A percentile compares a stretch with the other conserved stretches of the same genome.
These are phyloP conservation scores for Portevinia maculata DNA, from an alignment of 2,888 invertebrate genomes.

Conservation along the genomic window DNA sequence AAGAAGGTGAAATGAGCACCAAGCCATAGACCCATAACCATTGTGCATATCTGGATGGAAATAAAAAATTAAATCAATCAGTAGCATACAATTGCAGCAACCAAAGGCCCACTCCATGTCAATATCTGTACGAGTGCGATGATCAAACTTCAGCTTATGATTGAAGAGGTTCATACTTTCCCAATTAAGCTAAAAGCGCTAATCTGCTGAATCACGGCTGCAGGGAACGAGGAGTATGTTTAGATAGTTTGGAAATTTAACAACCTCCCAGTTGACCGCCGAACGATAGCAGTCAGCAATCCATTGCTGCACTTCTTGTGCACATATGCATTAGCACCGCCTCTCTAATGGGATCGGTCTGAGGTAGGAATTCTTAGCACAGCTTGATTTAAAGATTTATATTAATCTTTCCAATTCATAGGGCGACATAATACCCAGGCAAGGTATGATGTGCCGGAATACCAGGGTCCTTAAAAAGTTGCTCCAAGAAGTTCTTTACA, in stretches of 20 bases:
- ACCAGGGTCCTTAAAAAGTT: slow-evolving; percentile 76
- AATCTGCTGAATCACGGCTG: slow-evolving; percentile 97
- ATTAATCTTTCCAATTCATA: slow-evolving; percentile 89
- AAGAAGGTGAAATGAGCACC: slow-evolving; percentile 94
- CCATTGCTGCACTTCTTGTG: slow-evolving; percentile 89
- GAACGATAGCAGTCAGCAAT: slow-evolving; percentile 91
- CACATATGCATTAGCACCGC: slow-evolving; percentile 91
- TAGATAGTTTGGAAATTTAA: slow-evolving; percentile 92
- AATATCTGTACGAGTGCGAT: slow-evolving; percentile 94
- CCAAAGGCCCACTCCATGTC: slow-evolving; percentile 86
- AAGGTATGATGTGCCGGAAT: slow-evolving; percentile 90
- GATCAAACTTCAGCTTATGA: slow-evolving; percentile 94
- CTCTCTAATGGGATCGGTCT: slow-evolving; percentile 91
- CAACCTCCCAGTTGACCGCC: slow-evolving; percentile 92
- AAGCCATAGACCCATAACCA: slow-evolving; percentile 94
- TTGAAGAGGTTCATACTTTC: slow-evolving; percentile 89
- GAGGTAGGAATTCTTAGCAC: background rate
- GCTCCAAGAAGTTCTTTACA: slow-evolving; percentile 81
- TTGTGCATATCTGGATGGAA: slow-evolving; percentile 95
- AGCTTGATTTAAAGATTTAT: background rate
- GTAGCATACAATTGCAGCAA: background rate
- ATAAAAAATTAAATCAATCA: slow-evolving; percentile 84
- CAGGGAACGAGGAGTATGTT: slow-evolving; percentile 93
- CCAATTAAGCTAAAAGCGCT: slow-evolving; percentile 91
- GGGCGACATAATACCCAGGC: slow-evolving; percentile 91